A percentile compares a stretch with the other conserved stretches of the same genome.
These are phyloP conservation scores for Spialia ferax DNA, from an alignment of 2,888 invertebrate species.

Conservation along the genomic window DNA sequence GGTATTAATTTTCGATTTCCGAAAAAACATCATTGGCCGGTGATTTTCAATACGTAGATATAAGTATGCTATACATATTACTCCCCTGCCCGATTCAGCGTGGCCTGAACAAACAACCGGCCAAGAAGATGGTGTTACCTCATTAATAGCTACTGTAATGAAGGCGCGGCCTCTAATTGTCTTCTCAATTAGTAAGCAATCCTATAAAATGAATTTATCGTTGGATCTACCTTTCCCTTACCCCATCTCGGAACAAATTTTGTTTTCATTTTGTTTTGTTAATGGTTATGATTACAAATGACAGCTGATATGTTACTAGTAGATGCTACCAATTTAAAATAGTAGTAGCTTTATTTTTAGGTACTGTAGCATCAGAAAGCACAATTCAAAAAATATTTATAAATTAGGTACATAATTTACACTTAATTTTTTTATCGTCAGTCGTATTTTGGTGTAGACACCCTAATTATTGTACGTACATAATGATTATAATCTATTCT, in stretches of 20 bases:
- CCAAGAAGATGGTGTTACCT: conserved; percentile 66
- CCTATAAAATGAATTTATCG: conserved; percentile 19
- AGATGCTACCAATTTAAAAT: too few relatives aligned
- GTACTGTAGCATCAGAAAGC: too few relatives aligned
- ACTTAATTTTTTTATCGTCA: too few relatives aligned
- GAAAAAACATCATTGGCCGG: background rate
- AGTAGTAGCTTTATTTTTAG: too few relatives aligned
- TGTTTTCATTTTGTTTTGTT: background rate
- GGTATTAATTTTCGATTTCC: background rate
- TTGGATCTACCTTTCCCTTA: background rate
- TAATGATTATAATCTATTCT: too few relatives aligned
- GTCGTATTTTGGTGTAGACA: too few relatives aligned
- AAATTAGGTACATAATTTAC: too few relatives aligned
- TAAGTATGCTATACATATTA: too few relatives aligned
- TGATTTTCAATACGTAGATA: background rate
- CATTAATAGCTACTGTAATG: conserved; percentile 73
- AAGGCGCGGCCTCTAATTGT: conserved; percentile 75
- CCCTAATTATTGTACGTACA: too few relatives aligned
- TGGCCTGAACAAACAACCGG: conserved; percentile 45
- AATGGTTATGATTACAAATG: too few relatives aligned
- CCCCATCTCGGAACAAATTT: background rate
- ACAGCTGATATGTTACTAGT: too few relatives aligned
- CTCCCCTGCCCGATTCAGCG: conserved; percentile 9
- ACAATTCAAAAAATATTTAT: too few relatives aligned
- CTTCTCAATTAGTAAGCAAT: conserved; percentile 71